These are phyloP conservation scores for Troglohyphantes excavatus DNA, from an alignment of 2,888 invertebrate species.

Conservation along the genomic window DNA sequence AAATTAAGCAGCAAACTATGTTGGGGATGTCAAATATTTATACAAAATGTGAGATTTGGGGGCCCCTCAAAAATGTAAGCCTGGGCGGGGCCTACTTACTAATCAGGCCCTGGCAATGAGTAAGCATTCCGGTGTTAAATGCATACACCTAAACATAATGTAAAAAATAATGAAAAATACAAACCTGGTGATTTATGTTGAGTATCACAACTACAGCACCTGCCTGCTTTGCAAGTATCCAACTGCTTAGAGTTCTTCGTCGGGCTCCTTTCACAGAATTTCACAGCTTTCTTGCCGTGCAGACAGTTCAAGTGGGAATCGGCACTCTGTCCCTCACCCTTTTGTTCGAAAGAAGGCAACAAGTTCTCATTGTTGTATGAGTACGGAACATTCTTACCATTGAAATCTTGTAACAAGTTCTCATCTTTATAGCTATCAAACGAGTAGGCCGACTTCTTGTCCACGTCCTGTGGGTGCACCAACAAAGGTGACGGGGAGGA, in stretches of 20 bases:
- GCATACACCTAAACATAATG: no score
- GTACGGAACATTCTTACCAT: slow-evolving; percentile 55
- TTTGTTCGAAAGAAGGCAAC: slow-evolving; percentile 64
- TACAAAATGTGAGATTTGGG: no score
- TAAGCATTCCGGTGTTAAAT: no score
- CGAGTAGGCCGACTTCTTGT: slow-evolving; percentile 36
- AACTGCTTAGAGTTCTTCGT: slow-evolving; percentile 83
- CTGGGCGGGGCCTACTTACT: no score
- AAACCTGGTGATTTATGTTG: slow-evolving; percentile 65
- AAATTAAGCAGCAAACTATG: no score
- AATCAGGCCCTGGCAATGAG: no score
- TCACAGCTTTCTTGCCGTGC: slow-evolving; percentile 88
- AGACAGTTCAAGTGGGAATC: slow-evolving; percentile 58
- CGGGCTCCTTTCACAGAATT: slow-evolving; percentile 87
- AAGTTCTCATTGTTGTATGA: slow-evolving; percentile 49
- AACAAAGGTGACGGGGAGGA: slow-evolving; percentile 34
- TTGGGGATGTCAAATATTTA: no score
- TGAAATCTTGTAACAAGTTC: slow-evolving; percentile 56
- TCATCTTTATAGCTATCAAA: slow-evolving; percentile 59
- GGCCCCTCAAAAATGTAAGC: no score
- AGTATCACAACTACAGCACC: slow-evolving; percentile 71
- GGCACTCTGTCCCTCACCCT: slow-evolving; percentile 24
- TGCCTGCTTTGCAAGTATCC: slow-evolving; percentile 64
- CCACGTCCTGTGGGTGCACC: slow-evolving; percentile 25
- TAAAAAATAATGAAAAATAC: neutral